Conservation (phyloP, 2,113 vertebrate species). For the Corvus hawaiiensis region DNA sequence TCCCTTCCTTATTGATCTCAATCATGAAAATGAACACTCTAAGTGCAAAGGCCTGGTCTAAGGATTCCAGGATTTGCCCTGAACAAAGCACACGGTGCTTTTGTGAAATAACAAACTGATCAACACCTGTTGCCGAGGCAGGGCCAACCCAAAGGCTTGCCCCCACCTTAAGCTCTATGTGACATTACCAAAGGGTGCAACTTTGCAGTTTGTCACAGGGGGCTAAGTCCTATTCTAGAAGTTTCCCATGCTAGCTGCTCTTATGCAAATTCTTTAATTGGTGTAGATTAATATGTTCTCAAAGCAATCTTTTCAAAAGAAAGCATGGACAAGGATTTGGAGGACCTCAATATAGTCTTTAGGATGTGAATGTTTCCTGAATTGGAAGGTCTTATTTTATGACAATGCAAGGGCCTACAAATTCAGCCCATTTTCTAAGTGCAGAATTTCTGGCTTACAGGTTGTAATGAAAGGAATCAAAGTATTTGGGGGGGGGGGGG, state of each 20-base stretch:
- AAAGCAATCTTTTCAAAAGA: background rate
- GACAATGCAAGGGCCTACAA: background rate
- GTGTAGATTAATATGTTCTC: background rate
- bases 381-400: background rate
- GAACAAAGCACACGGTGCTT: background rate
- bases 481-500: background rate
- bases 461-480: background rate
- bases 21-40: background rate
- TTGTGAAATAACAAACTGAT: background rate
- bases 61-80: background rate
- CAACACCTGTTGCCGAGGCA: background rate
- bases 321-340: background rate
- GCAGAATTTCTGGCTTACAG: background rate
- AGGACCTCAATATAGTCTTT: background rate
- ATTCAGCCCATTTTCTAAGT: background rate
- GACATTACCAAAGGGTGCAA: background rate
- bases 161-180: background rate
- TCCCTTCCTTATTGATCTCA: background rate
- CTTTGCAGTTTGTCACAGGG: background rate
- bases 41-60: background rate
- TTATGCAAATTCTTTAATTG: background rate
- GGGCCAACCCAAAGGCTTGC: background rate
- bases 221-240: background rate
- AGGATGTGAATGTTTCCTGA: background rate
- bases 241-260: background rate